Base-by-base conservation (phyloP, 2,797 vertebrate genomes). In the Limosa lapponica region DNA sequence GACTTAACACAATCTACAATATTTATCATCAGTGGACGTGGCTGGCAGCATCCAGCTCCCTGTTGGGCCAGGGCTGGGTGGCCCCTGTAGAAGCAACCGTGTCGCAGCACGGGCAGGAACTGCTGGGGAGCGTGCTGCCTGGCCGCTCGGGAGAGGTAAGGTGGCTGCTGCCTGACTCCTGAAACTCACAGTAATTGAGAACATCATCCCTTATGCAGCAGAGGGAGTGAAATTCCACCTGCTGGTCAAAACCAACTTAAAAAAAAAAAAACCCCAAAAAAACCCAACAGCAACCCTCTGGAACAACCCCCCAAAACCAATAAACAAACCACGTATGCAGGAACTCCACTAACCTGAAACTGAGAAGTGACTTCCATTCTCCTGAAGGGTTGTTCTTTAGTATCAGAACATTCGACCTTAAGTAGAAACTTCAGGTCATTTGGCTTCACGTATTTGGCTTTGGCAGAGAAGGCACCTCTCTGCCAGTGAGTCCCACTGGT, bases 391-490 rank as follows among this genome's bases (percentile, higher is more conserved):
- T 82, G 34, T 58, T 84, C 83, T 90, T 92, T 54, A 87, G 16
- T 22, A 81, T 59, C 28, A 81, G 37, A 96, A 82, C 37, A 81
- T 55, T 84, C 0, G 3, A 92, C 73, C 59, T 48, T 16, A 66
- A 94, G 59, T 34, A 66, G 70, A 86, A 96, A 94, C 43, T 82
- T 90, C 49, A 93, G 57, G 71, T 75, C 75, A 70, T 95, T 90
- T 96, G 91, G 89, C 91, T 70, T 93, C 84, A 52, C 1, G 0
- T 59, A 84, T 64, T 85, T 93, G 90, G 90, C 61, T 95, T 86
- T 90, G 79, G 90, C 81, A 96, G 82, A 96, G 95, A 94, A 85
- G n/a, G 65, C 48, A 74, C 30, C 22, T 87, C 81, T 87, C 86
- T 90, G 90, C 65, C 90, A 67, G 2, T 19, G 41, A 61, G 48